These are phyloP conservation scores for Melanotaenia trifasciata DNA, from an alignment of 2,797 vertebrate species.

Conservation along the genomic window DNA sequence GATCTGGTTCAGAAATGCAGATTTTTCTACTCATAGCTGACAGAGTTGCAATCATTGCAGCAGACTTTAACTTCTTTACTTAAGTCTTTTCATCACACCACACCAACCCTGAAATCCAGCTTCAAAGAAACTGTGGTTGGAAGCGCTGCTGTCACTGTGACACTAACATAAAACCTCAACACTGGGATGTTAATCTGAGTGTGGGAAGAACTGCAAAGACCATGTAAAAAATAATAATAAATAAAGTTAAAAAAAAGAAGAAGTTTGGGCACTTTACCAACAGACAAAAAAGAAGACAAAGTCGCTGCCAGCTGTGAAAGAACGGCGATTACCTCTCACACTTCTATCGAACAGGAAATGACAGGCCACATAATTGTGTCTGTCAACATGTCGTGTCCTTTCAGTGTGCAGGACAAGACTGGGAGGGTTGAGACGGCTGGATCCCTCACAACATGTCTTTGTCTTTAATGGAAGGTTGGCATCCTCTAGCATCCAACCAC, in stretches of 20 bases:
- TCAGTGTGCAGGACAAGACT: slow-evolving; percentile 28
- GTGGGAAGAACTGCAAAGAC: not conserved
- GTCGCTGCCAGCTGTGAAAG: not conserved
- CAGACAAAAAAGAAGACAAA: slow-evolving; percentile 10
- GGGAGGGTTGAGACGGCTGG: not conserved
- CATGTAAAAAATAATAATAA: not conserved
- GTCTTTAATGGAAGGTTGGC: slow-evolving; percentile 43
- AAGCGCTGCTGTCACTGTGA: slow-evolving; percentile 14
- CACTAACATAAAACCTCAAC: slow-evolving; percentile 10
- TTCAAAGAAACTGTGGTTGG: not conserved
- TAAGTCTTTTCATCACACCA: slow-evolving; percentile 16
- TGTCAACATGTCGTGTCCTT: slow-evolving; percentile 47
- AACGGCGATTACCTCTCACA: not conserved
- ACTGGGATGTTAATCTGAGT: slow-evolving; percentile 7
- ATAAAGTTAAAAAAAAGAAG: not conserved
- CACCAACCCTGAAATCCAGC: not conserved
- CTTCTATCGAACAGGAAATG: slow-evolving; percentile 25
- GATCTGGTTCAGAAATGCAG: slow-evolving; percentile 44
- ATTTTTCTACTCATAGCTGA: slow-evolving; percentile 41
- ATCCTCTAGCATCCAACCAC: slow-evolving; percentile 9
- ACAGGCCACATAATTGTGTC: slow-evolving; percentile 47
- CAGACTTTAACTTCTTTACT: slow-evolving; percentile 17
- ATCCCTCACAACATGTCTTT: slow-evolving; percentile 26
- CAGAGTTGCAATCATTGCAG: slow-evolving; percentile 42
- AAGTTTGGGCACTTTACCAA: not conserved